Conservation (phyloP, 2,113 vertebrate species). For the Campylomormyrus tamandua region DNA sequence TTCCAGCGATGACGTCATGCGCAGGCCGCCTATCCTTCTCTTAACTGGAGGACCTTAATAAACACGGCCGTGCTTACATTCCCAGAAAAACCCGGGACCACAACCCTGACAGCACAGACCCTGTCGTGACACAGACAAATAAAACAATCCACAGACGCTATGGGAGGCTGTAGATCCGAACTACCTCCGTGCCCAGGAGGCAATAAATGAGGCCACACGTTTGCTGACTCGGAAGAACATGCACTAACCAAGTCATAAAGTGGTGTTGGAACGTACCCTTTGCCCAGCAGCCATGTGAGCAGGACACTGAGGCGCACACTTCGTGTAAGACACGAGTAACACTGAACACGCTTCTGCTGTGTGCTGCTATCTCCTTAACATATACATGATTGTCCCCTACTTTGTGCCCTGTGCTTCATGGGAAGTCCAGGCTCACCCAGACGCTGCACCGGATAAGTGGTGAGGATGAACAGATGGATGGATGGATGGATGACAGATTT, state of each 20-base stretch:
- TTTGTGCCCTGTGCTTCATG: not conserved
- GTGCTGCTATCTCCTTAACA: not conserved
- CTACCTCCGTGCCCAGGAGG: slow-evolving; percentile 49
- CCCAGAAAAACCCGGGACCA: not conserved
- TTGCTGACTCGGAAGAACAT: slow-evolving; percentile 40
- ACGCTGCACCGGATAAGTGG: not conserved
- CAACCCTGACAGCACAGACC: not conserved
- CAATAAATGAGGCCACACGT: slow-evolving; percentile 48
- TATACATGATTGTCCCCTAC: not conserved
- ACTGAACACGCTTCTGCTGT: not conserved
- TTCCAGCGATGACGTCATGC: not conserved
- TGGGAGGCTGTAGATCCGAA: not conserved
- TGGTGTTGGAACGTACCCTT: slow-evolving; percentile 63
- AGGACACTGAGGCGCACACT: slow-evolving; percentile 39
- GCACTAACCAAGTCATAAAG: slow-evolving; percentile 51
- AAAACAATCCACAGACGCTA: slow-evolving; percentile 1
- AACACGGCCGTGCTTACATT: not conserved
- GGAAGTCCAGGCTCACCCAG: not conserved
- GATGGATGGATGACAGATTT: not conserved
- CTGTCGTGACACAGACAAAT: not conserved
- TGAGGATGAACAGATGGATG: not conserved
- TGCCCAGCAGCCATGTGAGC: slow-evolving; percentile 44
- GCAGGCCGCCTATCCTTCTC: not conserved
- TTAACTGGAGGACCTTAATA: not conserved
- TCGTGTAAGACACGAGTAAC: slow-evolving; percentile 9